These are phyloP conservation scores for Taurulus bubalis DNA, from an alignment of 2,113 vertebrate species.

Conservation along the genomic window DNA sequence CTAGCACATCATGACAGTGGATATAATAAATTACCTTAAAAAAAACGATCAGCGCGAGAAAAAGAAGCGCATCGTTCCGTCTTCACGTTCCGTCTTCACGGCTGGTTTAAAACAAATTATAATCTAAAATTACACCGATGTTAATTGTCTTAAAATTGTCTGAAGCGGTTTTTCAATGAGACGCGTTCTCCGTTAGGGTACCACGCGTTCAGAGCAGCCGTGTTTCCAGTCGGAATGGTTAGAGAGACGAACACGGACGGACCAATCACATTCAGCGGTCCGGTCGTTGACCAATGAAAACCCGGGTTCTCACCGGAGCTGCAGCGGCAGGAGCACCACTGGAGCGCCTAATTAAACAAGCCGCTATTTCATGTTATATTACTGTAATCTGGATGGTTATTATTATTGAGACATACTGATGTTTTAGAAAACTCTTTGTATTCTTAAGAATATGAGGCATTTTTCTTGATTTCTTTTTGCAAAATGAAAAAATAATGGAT, in stretches of 20 bases:
- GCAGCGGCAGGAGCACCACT: neutral
- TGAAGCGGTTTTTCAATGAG: neutral
- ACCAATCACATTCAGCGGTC: conserved; percentile 44
- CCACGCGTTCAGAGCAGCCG: neutral
- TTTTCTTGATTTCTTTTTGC: neutral
- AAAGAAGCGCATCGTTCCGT: neutral
- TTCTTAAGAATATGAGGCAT: no score
- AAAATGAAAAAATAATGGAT: neutral
- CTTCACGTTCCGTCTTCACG: neutral
- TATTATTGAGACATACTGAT: neutral
- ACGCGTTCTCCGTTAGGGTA: neutral
- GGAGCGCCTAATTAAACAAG: neutral
- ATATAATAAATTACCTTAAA: conserved; percentile 30
- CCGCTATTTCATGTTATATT: neutral
- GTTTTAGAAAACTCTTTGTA: neutral
- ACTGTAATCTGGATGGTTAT: no score
- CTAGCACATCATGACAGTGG: neutral
- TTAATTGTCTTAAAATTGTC: neutral
- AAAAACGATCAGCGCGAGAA: neutral
- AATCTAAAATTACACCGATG: fast-evolving
- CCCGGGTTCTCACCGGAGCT: neutral
- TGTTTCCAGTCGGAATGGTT: conserved; percentile 68
- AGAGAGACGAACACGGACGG: neutral
- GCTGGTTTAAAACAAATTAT: fast-evolving
- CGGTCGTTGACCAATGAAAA: conserved; percentile 19